These are phyloP conservation scores for Furcifer pardalis DNA, from an alignment of 2,797 vertebrate genomes.

Conservation along the genomic window DNA sequence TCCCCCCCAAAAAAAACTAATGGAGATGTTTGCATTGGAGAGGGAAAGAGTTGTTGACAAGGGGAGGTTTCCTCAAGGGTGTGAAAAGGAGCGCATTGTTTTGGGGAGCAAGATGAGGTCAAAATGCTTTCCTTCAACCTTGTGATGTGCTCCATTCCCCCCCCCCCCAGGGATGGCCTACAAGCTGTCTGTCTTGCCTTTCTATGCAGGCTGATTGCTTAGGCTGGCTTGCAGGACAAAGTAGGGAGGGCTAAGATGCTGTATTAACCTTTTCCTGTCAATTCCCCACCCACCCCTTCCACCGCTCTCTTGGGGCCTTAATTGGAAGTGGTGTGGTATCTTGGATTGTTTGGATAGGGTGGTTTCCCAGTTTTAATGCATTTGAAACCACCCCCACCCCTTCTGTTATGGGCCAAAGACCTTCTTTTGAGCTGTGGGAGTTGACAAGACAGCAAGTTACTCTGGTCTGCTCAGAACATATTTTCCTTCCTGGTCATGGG, in stretches of 20 bases:
- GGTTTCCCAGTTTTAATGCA: too few relatives aligned
- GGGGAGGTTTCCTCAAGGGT: neutral
- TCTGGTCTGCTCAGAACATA: neutral
- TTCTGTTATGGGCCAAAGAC: too few relatives aligned
- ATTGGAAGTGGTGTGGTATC: neutral
- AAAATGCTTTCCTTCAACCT: too few relatives aligned
- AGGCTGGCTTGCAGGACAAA: neutral
- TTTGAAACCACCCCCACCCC: too few relatives aligned
- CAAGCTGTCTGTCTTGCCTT: neutral
- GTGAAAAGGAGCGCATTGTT: neutral
- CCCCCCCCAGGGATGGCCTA: neutral
- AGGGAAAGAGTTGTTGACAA: neutral
- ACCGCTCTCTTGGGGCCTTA: too few relatives aligned
- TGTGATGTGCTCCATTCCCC: neutral
- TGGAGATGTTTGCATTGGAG: neutral
- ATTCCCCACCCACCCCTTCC: neutral
- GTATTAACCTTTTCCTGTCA: neutral
- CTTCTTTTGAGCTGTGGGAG: neutral
- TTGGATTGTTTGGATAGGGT: neutral
- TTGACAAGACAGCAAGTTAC: neutral
- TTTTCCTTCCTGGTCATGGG: neutral
- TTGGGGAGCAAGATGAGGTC: neutral
- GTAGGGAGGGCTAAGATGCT: neutral
- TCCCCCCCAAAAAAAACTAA: too few relatives aligned
- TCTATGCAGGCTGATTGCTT: neutral